Evolutionary conservation across 2,888 invertebrate genomes (phyloP).

Genomic region (Drosophila ochracea): DNA sequence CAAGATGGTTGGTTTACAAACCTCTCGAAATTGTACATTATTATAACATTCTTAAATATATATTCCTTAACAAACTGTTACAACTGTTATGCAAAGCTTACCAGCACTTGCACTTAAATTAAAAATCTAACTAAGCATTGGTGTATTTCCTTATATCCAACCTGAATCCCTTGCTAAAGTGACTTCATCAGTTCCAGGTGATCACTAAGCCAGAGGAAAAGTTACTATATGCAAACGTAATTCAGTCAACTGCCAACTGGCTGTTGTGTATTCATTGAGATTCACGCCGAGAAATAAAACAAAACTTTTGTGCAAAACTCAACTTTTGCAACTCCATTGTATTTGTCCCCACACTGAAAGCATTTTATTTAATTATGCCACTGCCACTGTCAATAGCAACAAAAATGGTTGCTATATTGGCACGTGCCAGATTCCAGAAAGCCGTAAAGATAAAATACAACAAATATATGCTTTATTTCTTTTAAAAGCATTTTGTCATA

Average conservation of each 20-base stretch:
- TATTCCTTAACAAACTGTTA: no score
- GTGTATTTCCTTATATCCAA: neutral
- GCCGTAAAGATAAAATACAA: constrained; percentile 45
- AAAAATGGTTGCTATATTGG: constrained; percentile 42
- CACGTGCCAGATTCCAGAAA: constrained; percentile 63
- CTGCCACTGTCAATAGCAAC: constrained; percentile 44
- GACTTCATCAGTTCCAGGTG: constrained; percentile 6
- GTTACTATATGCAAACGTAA: neutral
- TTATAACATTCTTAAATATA: neutral
- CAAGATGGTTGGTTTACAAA: neutral
- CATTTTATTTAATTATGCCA: constrained; percentile 55
- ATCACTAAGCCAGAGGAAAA: constrained; percentile 3
- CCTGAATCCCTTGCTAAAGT: constrained; percentile 2
- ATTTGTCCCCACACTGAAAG: neutral
- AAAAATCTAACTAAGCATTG: neutral
- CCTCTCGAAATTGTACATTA: neutral
- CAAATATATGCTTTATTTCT: constrained; percentile 44
- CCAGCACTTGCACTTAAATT: neutral
- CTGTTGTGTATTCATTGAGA: neutral
- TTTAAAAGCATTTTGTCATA: constrained; percentile 48
- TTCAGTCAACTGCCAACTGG: neutral
- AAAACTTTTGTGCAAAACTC: constrained; percentile 4
- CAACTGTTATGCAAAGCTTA: neutral
- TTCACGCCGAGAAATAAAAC: neutral
- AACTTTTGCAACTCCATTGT: constrained; percentile 7